Conservation (phyloP, 2,797 vertebrate genomes). For the Notoglanidium macrostoma region DNA sequence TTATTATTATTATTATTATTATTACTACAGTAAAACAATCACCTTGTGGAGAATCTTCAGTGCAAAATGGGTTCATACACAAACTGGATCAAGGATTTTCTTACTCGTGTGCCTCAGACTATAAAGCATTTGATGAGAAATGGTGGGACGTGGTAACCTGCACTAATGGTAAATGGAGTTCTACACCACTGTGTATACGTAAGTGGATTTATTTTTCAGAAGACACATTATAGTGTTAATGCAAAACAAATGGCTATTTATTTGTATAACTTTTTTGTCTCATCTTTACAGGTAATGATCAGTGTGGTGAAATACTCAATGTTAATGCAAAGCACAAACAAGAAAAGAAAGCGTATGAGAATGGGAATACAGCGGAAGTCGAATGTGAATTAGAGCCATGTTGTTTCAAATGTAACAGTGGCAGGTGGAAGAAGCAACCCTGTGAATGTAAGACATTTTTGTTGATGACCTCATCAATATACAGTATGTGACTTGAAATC, state of each 20-base stretch:
- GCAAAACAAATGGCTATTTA: neutral
- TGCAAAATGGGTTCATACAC: neutral
- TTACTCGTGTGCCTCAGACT: conserved; percentile 17
- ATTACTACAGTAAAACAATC: neutral
- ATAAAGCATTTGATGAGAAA: conserved; percentile 16
- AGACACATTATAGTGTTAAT: neutral
- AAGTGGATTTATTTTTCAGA: conserved; percentile 5
- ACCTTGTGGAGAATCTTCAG: neutral
- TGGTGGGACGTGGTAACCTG: conserved; percentile 26
- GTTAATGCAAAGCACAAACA: neutral
- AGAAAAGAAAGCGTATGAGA: accelerated
- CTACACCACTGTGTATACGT: conserved; percentile 34
- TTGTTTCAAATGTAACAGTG: accelerated
- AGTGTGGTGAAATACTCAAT: conserved; percentile 54
- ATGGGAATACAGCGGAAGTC: accelerated
- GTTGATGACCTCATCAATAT: neutral
- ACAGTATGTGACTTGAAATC: neutral
- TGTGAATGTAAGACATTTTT: conserved; percentile 17
- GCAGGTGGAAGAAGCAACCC: conserved; percentile 49
- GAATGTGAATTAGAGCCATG: neutral
- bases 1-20: neutral
- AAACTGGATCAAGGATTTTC: neutral
- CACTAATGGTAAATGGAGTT: neutral
- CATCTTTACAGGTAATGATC: conserved; percentile 35
- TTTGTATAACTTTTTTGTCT: neutral